phyloP scores from a whole-genome alignment of 2,797 vertebrate species.

The Novumbra hubbsi region DNA sequence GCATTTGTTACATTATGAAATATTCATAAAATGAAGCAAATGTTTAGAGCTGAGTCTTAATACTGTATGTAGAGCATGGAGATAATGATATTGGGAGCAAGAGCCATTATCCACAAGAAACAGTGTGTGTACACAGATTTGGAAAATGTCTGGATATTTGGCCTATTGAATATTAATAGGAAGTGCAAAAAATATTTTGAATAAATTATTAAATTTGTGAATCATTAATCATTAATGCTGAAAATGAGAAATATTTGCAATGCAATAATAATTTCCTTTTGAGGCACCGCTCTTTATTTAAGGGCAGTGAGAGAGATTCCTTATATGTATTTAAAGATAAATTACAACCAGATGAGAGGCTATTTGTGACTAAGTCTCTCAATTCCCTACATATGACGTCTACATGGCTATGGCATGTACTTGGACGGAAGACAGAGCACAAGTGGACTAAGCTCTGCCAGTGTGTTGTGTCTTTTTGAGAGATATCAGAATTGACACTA shows the following conservation, averaged over 20 bases:
- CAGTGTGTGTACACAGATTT: constrained; percentile 41
- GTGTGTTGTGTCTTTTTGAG: constrained; percentile 49
- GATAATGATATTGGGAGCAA: constrained; percentile 29
- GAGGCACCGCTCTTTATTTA: constrained; percentile 46
- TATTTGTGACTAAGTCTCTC: constrained; percentile 48
- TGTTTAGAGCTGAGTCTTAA: constrained; percentile 51
- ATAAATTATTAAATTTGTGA: constrained; percentile 67
- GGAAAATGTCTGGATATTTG: constrained; percentile 26
- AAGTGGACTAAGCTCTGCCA: constrained; percentile 38
- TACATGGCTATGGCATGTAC: constrained; percentile 49
- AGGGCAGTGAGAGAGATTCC: constrained; percentile 25
- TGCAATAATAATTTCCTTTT: constrained; percentile 19
- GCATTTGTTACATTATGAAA: constrained; percentile 55
- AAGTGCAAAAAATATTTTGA: constrained; percentile 59
- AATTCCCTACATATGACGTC: constrained; percentile 12
- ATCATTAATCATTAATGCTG: constrained; percentile 66
- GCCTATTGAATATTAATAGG: constrained; percentile 62
- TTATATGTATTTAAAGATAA: constrained; percentile 6
- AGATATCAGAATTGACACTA: constrained; percentile 71
- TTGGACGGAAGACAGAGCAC: constrained; percentile 52
- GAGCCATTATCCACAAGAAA: constrained; percentile 57
- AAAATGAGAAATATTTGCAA: constrained; percentile 69
- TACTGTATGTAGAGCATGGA: constrained; percentile 35
- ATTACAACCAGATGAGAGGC: constrained; percentile 26
- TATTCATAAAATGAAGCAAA: constrained; percentile 62